These are phyloP conservation scores for Pelobates cultripes DNA, from an alignment of 2,797 vertebrate genomes.

Conservation along the genomic window DNA sequence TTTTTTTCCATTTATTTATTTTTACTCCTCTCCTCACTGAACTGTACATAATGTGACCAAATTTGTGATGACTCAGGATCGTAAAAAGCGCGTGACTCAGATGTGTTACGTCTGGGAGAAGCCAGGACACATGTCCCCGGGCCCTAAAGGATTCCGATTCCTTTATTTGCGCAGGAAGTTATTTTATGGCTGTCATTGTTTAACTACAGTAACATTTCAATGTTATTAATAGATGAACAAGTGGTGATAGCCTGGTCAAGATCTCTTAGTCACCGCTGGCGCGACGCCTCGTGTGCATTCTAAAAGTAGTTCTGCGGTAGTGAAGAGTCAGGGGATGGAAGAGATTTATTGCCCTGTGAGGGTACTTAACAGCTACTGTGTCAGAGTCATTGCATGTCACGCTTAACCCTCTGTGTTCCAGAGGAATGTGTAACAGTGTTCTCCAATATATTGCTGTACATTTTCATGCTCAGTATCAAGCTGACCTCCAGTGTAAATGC, in stretches of 20 bases:
- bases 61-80: conserved; percentile 23
- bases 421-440: no score
- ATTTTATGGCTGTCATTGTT: conserved; percentile 56
- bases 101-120: conserved; percentile 37
- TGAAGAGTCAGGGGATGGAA: background rate
- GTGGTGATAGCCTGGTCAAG: conserved; percentile 10
- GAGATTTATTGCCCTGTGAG: no score
- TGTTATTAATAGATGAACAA: conserved; percentile 59
- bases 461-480: no score
- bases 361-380: no score
- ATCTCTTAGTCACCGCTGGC: conserved; percentile 23
- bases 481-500: no score
- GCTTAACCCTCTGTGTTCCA: background rate
- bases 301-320: conserved; percentile 7
- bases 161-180: conserved; percentile 50
- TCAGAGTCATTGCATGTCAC: background rate
- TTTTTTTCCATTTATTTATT: no score
- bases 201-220: conserved; percentile 59
- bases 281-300: background rate
- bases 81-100: conserved; percentile 30
- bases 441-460: no score
- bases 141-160: conserved; percentile 13
- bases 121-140: conserved; percentile 9
- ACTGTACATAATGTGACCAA: conserved; percentile 12
- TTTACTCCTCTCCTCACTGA: background rate